A percentile compares a stretch with the other conserved stretches of the same genome.
These are phyloP conservation scores for Deroplatys truncata DNA, from an alignment of 2,888 invertebrate species.

Conservation along the genomic window DNA sequence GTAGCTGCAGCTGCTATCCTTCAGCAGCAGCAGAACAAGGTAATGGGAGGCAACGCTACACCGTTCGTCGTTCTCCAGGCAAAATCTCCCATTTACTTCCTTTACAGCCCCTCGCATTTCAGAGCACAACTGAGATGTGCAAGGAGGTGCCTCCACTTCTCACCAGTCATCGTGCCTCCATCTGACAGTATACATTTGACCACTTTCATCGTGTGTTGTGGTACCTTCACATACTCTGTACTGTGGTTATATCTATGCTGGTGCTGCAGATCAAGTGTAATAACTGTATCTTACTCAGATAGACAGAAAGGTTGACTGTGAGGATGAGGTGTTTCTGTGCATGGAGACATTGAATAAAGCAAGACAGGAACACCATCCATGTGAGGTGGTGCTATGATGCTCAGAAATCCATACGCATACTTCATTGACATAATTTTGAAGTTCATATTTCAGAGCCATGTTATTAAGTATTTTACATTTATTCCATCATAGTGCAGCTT, in stretches of 20 bases:
- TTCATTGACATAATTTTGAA: conserved; percentile 23
- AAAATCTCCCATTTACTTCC: conserved; percentile 52
- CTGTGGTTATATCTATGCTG: background rate
- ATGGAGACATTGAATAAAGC: background rate
- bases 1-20: conserved; percentile 46
- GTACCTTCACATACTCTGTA: background rate
- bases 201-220: background rate
- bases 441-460: conserved; percentile 20
- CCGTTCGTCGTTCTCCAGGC: conserved; percentile 51
- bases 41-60: conserved; percentile 45
- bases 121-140: conserved; percentile 12
- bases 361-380: background rate
- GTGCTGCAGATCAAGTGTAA: background rate
- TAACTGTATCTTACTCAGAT: too few species aligned
- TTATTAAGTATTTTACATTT: conserved; percentile 20
- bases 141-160: conserved; percentile 39
- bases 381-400: conserved; percentile 20
- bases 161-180: conserved; percentile 45
- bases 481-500: conserved; percentile 20
- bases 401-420: conserved; percentile 9
- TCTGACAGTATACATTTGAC: conserved; percentile 37
- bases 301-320: too few species aligned
- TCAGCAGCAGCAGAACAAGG: conserved; percentile 36
- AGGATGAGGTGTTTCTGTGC: background rate
- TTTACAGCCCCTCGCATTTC: conserved; percentile 43